Percentiles rank a stretch among this genome's conserved stretches.
These are phyloP conservation scores for Conus betulinus DNA, from an alignment of 1,140 invertebrate genomes.

Conservation along the genomic window DNA sequence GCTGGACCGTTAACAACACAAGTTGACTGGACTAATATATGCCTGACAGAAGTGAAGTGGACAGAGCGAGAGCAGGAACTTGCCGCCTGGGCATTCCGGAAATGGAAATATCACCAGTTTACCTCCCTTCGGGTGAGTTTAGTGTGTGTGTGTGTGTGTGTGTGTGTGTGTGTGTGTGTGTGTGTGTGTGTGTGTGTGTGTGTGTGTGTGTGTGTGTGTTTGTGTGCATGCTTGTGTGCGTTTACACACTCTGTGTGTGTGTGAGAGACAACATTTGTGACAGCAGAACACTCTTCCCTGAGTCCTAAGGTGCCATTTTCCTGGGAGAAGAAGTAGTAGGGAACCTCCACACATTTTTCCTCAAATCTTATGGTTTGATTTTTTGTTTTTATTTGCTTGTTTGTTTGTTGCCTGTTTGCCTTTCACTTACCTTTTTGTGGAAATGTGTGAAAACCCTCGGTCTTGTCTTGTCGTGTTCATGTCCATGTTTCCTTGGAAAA, in stretches of 20 bases:
- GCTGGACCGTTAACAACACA: too few relatives aligned
- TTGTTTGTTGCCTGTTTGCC: too few relatives aligned
- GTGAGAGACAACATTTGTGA: background rate
- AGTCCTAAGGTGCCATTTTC: too few relatives aligned
- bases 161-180: background rate
- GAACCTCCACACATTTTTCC: too few relatives aligned
- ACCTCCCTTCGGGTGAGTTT: conserved; percentile 87
- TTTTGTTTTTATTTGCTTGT: too few relatives aligned
- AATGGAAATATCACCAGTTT: conserved; percentile 99
- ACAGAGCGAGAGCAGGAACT: conserved; percentile 93
- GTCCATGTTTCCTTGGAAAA: too few relatives aligned
- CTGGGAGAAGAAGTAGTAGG: too few relatives aligned
- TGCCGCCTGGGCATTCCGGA: conserved; percentile 92
- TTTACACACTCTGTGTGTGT: background rate
- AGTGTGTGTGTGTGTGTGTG: background rate
- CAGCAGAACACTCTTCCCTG: too few relatives aligned
- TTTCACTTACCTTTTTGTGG: too few relatives aligned
- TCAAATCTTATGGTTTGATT: too few relatives aligned
- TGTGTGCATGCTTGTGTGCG: background rate
- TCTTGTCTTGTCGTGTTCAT: too few relatives aligned
- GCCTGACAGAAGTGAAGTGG: conserved; percentile 91
- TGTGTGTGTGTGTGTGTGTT: background rate
- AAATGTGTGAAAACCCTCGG: too few relatives aligned
- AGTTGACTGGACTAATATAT: background rate
- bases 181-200: background rate